Evolutionary conservation across 1,140 invertebrate species (phyloP).

Genomic region (Himalopsyche phryganea): DNA sequence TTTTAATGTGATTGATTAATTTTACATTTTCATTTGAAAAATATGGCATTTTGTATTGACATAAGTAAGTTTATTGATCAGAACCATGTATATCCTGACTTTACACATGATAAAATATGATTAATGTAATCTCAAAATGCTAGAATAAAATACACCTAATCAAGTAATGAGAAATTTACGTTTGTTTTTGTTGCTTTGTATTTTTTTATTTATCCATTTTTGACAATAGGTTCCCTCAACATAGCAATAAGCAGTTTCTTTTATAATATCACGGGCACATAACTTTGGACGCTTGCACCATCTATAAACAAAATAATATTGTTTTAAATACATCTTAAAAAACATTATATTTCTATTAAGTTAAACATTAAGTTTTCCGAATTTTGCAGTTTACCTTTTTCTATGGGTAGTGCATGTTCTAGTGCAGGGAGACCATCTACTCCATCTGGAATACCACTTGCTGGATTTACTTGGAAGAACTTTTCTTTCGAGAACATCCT

Average conservation of each 20-base stretch:
- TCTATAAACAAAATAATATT: slow-evolving; percentile 44
- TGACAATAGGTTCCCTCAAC: slow-evolving; percentile 75
- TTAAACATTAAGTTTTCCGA: too few species aligned
- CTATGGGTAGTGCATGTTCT: slow-evolving; percentile 23
- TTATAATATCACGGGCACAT: slow-evolving; percentile 71
- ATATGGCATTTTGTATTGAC: too few species aligned
- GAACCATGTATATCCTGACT: too few species aligned
- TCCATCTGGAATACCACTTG: slow-evolving; percentile 34
- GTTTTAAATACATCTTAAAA: too few species aligned
- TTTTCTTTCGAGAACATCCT: slow-evolving; percentile 14
- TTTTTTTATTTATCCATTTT: slow-evolving; percentile 62
- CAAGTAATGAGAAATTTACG: too few species aligned
- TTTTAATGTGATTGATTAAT: too few species aligned
- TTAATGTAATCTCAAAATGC: too few species aligned
- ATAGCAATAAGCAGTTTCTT: slow-evolving; percentile 82
- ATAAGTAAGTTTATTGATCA: too few species aligned
- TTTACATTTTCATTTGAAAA: too few species aligned
- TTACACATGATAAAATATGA: too few species aligned
- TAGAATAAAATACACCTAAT: too few species aligned
- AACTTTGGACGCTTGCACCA: slow-evolving; percentile 69
- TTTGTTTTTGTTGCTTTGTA: slow-evolving; percentile 49
- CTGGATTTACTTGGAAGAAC: slow-evolving; percentile 28
- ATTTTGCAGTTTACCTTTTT: slow-evolving; percentile 15
- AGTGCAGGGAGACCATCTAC: slow-evolving; percentile 27
- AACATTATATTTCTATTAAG: too few species aligned